Evolutionary conservation across 1,140 invertebrate genomes (phyloP), one percentile per base, ranked within the genome.

Genomic region (Anastatus disparis): DNA sequence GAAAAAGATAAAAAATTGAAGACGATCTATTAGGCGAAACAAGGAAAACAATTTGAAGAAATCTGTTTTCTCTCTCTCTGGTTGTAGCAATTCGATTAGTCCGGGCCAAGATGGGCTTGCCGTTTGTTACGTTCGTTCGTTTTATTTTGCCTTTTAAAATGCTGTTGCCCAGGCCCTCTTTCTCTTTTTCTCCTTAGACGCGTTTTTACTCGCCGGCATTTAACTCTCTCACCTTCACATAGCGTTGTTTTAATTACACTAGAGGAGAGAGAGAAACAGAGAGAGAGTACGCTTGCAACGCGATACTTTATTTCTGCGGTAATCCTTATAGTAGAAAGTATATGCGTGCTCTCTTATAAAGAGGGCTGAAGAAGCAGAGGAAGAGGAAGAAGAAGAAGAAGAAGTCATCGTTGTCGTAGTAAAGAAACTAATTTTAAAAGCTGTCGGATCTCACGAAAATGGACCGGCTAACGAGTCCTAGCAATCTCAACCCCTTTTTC

Each of bases 21-120:
- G 48, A 10, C 72, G 74, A 75, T 74, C 74, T 55, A 63, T 70
- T 63, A 63, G 56, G 38, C 62, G 76, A 72, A 80, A 78, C 78
- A 78, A 79, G 77, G 79, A 84, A 83, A 83, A 86, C 82, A 85
- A 86, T 85, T 85, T 80, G 81, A 79, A 84, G 83, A 84, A 85
- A 85, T 85, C 82, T 79, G 40, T 42, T 50, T n/a, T n/a, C n/a
- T n/a, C n/a, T n/a, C n/a, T n/a, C n/a, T n/a, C n/a, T n/a, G 26
- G 77, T 78, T 73, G 64, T 75, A 80, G 81, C 83, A 86, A 86
- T 86, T 84, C 79, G 83, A 86, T 86, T 86, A 86, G 81, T 80
- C 78, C 67, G 73, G 71, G 76, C 78, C 73, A 76, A 85, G 82
- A 84, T 85, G 82, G 81, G 78, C 79, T 81, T 78, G n/a, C 77